These are phyloP conservation scores for Drosophila arizonae DNA, from an alignment of 1,140 invertebrate species.

Conservation along the genomic window DNA sequence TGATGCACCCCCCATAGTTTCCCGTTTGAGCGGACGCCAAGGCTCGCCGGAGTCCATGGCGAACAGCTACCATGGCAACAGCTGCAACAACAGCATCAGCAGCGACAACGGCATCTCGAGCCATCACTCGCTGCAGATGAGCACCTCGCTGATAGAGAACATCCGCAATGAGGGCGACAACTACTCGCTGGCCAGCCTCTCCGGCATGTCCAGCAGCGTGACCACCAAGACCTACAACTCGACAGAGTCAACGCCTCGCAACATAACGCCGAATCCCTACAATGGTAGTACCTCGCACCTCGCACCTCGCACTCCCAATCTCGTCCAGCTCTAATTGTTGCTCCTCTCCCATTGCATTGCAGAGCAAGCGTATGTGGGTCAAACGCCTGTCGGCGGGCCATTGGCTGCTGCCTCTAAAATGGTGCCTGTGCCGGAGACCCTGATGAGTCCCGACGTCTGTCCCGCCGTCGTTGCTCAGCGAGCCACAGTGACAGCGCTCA, in stretches of 20 bases:
- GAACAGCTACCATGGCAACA: constrained; percentile 86
- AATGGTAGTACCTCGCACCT: constrained; percentile 56
- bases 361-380: constrained; percentile 63
- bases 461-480: constrained; percentile 83
- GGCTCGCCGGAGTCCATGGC: constrained; percentile 89
- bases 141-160: constrained; percentile 81
- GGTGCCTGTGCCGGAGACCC: constrained; percentile 92
- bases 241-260: constrained; percentile 79
- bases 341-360: not conserved
- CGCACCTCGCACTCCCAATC: no score
- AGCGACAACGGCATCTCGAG: constrained; percentile 66
- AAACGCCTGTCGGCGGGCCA: constrained; percentile 82
- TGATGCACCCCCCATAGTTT: constrained; percentile 69
- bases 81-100: constrained; percentile 63
- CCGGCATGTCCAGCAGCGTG: constrained; percentile 69
- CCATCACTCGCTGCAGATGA: constrained; percentile 84
- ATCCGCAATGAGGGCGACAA: constrained; percentile 84
- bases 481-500: constrained; percentile 66
- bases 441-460: constrained; percentile 92
- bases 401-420: constrained; percentile 91
- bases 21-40: constrained; percentile 83
- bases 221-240: constrained; percentile 76
- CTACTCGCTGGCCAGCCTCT: constrained; percentile 80
- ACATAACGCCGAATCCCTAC: constrained; percentile 80
- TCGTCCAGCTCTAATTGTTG: no score